Conservation (phyloP, 2,797 vertebrate species). For the Mormyrops attenuatus region DNA sequence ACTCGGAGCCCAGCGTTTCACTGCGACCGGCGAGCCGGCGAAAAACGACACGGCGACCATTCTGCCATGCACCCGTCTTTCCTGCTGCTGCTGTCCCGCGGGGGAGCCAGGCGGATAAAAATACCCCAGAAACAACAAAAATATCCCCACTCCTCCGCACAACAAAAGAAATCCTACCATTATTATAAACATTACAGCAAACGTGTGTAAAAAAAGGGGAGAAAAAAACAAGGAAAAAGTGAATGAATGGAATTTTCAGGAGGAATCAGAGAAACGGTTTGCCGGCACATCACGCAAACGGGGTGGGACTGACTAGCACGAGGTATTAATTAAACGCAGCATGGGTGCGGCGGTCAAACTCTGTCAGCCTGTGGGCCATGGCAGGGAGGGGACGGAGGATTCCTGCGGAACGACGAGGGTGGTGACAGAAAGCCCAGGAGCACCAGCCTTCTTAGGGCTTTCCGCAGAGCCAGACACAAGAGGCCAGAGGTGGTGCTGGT, state of each 20-base stretch:
- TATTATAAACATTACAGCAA: background rate
- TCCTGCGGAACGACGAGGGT: conserved; percentile 30
- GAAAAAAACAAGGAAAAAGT: background rate
- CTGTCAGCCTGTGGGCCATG: background rate
- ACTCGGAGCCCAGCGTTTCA: background rate
- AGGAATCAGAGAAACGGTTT: background rate
- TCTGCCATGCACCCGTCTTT: background rate
- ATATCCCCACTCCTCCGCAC: conserved; percentile 9
- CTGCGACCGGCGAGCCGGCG: background rate
- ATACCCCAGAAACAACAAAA: conserved; percentile 15
- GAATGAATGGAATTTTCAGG: background rate
- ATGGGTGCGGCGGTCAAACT: background rate
- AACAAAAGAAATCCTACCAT: background rate
- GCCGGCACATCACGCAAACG: background rate
- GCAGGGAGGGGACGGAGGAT: background rate
- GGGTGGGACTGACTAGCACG: background rate
- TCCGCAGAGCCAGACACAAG: conserved; percentile 10
- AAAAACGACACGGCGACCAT: background rate
- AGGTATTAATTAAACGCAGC: background rate
- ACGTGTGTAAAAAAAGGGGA: background rate
- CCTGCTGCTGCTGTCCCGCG: background rate
- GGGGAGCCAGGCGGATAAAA: background rate
- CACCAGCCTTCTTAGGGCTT: conserved; percentile 64
- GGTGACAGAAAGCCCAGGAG: conserved; percentile 36
- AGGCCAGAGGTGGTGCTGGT: conserved; percentile 23